Base-by-base conservation (phyloP, 2,797 vertebrate genomes). In the Naso thynnoides region DNA sequence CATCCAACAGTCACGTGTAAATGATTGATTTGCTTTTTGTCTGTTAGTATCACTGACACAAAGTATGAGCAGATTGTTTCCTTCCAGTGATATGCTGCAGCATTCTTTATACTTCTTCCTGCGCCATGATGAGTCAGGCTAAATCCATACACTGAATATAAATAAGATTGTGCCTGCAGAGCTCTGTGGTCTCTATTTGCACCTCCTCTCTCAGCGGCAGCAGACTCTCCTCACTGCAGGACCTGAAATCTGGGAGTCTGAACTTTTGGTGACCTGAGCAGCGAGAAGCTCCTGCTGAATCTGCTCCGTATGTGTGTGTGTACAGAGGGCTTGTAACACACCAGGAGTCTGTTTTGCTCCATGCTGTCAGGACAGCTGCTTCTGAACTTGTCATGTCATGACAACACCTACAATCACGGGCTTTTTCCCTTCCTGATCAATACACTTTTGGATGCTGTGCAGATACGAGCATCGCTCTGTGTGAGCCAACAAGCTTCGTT, bases 71-170 rank as follows among this genome's bases (percentile, higher is more conserved):
- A 42, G 27, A 59, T 76, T 73, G 53, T 65, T 64, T 58, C 67
- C 31, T 50, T 62, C 42, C 48, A 42, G 52, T 41, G 50, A 78
- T 82, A 55, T 70, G 69, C 74, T 50, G 81, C 72, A 68, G 64
- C 39, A 49, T 27, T 76, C 58, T 82, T 84, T 85, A 86, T 84
- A 69, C 71, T 42, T 78, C 48, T 52, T 83, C 74, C 78, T 79
- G 68, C 78, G 41, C 70, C 44, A 62, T 85, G 86, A 87, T 85
- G 87, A 89, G 84, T 88, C 85, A 88, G 85, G 70, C 55, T 78
- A 87, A 92, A 89, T 86, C 84, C 76, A 86, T 78, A 84, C 52
- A 76, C 68, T 81, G 82, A 89, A 91, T 92, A 84, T 84, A 87
- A 90, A 91, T 88, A 79, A 85, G 84, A 85, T 45, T 73, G 69